These are phyloP conservation scores for Charanyca ferruginea DNA, from an alignment of 2,888 invertebrate genomes.

Conservation along the genomic window DNA sequence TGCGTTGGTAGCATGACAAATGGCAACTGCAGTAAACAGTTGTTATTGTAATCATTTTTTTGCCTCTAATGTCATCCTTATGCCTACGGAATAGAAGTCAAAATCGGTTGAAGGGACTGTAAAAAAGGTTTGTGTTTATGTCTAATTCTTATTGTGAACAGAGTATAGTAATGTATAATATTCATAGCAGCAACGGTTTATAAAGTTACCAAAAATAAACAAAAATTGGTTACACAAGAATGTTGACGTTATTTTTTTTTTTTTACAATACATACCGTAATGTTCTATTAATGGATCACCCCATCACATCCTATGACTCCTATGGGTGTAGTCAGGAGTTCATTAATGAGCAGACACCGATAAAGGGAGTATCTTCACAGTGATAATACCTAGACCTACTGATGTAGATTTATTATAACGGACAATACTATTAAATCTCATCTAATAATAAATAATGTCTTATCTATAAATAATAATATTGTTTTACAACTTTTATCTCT, in stretches of 20 bases:
- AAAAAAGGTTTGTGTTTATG: too few relatives aligned
- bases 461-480: too few relatives aligned
- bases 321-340: slow-evolving; percentile 2
- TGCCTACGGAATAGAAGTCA: too few relatives aligned
- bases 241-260: background rate
- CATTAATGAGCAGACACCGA: background rate
- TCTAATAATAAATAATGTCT: too few relatives aligned
- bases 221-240: background rate
- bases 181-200: background rate
- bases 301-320: slow-evolving; percentile 4
- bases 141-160: too few relatives aligned
- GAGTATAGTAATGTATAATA: too few relatives aligned
- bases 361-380: background rate
- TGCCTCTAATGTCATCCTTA: too few relatives aligned
- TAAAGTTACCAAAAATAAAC: background rate
- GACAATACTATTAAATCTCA: background rate
- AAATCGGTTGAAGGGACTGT: too few relatives aligned
- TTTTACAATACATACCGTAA: background rate
- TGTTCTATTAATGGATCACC: background rate
- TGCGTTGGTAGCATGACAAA: too few relatives aligned
- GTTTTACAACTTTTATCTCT: too few relatives aligned
- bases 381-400: background rate
- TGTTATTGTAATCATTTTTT: too few relatives aligned
- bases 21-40: too few relatives aligned
- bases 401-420: background rate